phyloP scores from a whole-genome alignment of 2,113 vertebrate genomes.

The Euleptes europaea region DNA sequence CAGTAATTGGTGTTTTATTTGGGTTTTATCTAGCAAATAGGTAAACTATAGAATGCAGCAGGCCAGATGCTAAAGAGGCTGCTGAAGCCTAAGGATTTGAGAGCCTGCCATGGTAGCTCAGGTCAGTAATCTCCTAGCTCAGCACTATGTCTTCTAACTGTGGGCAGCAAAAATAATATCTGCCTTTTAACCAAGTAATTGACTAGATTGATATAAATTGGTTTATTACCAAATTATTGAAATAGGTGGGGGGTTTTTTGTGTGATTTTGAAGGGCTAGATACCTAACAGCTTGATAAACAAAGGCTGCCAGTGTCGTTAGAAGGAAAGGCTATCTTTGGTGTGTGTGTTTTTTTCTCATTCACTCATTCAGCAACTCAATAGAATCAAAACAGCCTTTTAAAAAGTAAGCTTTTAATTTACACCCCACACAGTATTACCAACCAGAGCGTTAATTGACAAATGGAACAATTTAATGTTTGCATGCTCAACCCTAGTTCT shows the following conservation, averaged over 20 bases:
- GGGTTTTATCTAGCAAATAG: rapidly evolving
- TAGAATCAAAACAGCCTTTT: not conserved
- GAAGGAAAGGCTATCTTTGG: not conserved
- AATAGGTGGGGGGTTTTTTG: not conserved
- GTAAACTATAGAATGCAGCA: rapidly evolving
- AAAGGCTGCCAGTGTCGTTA: not conserved
- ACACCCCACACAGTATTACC: too few species aligned
- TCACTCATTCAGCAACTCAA: not conserved
- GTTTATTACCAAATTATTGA: not conserved
- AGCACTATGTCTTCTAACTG: not conserved
- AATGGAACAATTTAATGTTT: too few species aligned
- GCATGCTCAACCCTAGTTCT: too few species aligned
- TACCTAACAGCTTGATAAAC: not conserved
- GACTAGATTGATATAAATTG: not conserved
- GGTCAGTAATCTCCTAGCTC: not conserved
- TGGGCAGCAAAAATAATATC: not conserved
- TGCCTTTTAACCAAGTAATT: not conserved
- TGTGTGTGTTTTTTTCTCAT: too few species aligned
- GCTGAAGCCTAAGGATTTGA: not conserved
- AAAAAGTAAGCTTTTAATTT: too few species aligned
- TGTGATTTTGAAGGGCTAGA: not conserved
- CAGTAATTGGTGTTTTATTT: constrained; percentile 2
- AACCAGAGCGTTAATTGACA: too few species aligned
- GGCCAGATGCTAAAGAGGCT: not conserved
- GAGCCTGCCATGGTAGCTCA: not conserved